A percentile compares a stretch with the other conserved stretches of the same genome.
These are phyloP conservation scores for Spermophilus dauricus DNA, from an alignment of 2,113 vertebrate genomes.

Conservation along the genomic window DNA sequence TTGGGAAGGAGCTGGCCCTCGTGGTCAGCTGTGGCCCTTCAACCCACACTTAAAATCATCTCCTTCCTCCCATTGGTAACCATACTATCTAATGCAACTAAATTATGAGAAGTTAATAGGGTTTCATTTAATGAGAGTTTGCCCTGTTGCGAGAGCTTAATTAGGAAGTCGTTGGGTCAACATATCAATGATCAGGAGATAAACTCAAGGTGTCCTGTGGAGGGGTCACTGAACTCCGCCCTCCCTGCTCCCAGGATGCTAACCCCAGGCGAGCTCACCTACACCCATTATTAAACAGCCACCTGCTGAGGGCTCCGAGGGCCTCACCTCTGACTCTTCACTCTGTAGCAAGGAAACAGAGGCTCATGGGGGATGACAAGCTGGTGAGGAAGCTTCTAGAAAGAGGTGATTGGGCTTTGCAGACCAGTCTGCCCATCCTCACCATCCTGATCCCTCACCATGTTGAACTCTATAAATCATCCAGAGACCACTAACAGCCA, in stretches of 20 bases:
- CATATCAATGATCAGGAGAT: constrained; percentile 55
- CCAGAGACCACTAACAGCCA: not conserved
- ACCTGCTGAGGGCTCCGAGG: not conserved
- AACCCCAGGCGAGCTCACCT: not conserved
- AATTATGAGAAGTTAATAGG: constrained; percentile 45
- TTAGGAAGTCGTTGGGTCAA: constrained; percentile 56
- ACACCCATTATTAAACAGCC: not conserved
- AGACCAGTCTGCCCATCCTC: not conserved
- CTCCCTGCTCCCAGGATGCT: not conserved
- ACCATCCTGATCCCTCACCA: not conserved
- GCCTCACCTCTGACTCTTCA: not conserved
- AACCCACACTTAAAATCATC: not conserved
- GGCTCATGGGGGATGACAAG: not conserved
- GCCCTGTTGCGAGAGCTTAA: constrained; percentile 53
- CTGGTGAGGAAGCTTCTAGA: not conserved
- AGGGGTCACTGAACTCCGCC: not conserved
- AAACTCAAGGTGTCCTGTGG: not conserved
- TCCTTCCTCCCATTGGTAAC: no score
- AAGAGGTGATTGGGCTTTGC: no score
- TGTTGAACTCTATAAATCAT: accelerated
- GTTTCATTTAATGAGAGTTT: constrained; percentile 43
- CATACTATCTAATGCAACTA: not conserved
- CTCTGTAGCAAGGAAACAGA: not conserved
- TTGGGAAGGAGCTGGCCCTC: not conserved
- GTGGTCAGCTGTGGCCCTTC: not conserved